Evolutionary conservation across 2,797 vertebrate genomes (phyloP), one percentile per base, ranked within the genome.

Genomic region (Smutsia temminckii): DNA sequence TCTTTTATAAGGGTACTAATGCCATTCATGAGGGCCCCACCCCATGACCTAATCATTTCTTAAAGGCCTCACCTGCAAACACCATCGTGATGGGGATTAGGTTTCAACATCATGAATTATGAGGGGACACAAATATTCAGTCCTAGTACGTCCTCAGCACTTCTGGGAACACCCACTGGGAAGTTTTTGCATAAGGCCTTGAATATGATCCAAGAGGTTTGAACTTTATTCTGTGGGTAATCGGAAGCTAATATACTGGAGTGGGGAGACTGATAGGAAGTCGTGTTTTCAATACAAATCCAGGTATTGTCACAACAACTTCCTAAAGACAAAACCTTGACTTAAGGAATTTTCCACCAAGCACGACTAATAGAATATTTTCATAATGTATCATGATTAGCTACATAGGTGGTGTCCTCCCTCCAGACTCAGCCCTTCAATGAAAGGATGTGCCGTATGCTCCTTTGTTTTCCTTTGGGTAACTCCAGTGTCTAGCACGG

Each of bases 221-320:
- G 63, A 74, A 84, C 40, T 91, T 84, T 57, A 51, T 85, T 64
- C 51, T 79, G 12, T 4, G 46, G 57, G 18, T n/a, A 53, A 87
- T 27, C 61, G 17, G 55, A 37, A 95, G 40, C 55, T 29, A 18
- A 6, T 72, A 72, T 49, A 92, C 8, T 55, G 46, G 18, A 87
- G n/a, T 68, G 32, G 46, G 20, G 49, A 75, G 29, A 75, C 9
- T 59, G 9, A 18, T 42, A 23, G 46, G 13, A 78, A 53, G 55
- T 9, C 32, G n/a, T 72, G 55, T 84, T 93, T 89, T 92, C 16
- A 69, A 66, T 53, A 46, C 75, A 84, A 84, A 92, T 87, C 80
- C n/a, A 84, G 64, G 75, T 53, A 53, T 34, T 69, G 40, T 84
- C n/a, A 64, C 21, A 42, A 13, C 23, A 59, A 59, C 66, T 84